Evolutionary conservation across 2,888 invertebrate species (phyloP), one percentile per base, ranked within the genome.

Genomic region (Laothoe populi): DNA sequence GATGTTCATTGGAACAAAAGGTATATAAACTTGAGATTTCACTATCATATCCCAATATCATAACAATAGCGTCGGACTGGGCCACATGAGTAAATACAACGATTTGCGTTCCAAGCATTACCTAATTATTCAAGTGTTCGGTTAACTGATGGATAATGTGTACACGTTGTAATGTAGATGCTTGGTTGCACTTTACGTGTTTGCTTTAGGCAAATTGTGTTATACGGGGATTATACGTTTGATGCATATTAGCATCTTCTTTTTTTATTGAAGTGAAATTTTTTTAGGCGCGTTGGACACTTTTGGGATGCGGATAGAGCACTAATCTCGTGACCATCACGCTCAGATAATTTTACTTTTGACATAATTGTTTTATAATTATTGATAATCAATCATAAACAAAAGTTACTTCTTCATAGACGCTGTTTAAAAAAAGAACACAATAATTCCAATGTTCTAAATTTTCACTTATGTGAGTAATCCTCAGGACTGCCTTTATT

Each of bases 41-140:
- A 19, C 35, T 19, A 35, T 35, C 11, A 53, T 31, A 31, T 53
- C 35, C 10, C 19, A 53, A 60, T 58, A 48, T 24, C 57, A 48
- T 46, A 60, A 35, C 40, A 48, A 16, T 53, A 59, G 45, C 48
- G 35, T 62, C 63, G 59, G 45, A 4, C 45, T 31, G 44, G 65
- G 49, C 66, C 65, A 66, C 64, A 62, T 74, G 71, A 71, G 79
- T 78, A 84, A 86, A 86, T 81, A 86, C 80, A 74, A 80, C 78
- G 69, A 84, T 84, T 83, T 83, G 75, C 79, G 78, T 78, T 77
- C 78, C 83, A 86, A 87, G 87, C 83, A 87, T 70, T 66, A 71
- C 74, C 77, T 82, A 83, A 86, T 87, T 83, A 87, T 88, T 86
- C 84, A 81, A 82, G 80, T 83, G 82, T 76, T 74, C 74, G 72